A percentile compares a stretch with the other conserved stretches of the same genome.
Evolutionary conservation across 2,113 vertebrate genomes (phyloP).

Genomic region (Dermatemys mawii): DNA sequence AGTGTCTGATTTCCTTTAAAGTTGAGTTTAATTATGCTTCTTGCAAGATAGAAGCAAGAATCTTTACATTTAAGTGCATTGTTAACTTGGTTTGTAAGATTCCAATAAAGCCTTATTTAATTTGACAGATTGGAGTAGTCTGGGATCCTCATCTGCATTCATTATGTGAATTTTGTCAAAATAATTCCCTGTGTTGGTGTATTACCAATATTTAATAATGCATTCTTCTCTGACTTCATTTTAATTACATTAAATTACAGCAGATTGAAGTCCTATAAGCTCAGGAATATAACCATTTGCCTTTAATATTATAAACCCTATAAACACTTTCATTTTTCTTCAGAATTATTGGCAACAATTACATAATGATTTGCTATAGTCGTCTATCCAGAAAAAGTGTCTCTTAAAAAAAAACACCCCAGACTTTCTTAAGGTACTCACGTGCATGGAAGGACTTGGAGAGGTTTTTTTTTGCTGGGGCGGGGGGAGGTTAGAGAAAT

Average conservation of each 20-base stretch:
- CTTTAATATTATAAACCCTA: constrained; percentile 59
- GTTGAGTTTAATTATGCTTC: constrained; percentile 47
- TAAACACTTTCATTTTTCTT: constrained; percentile 75
- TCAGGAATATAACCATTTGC: constrained; percentile 70
- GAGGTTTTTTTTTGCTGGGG: too few relatives aligned
- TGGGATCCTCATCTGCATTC: constrained; percentile 68
- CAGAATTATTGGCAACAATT: constrained; percentile 69
- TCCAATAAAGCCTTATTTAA: constrained; percentile 68
- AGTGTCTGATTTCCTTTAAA: constrained; percentile 38
- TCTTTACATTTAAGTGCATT: constrained; percentile 55
- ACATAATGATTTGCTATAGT: constrained; percentile 57
- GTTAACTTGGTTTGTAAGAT: constrained; percentile 63
- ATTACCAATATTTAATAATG: constrained; percentile 76
- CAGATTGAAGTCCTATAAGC: constrained; percentile 65
- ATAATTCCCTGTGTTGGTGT: constrained; percentile 65
- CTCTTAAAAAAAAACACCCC: constrained; percentile 42
- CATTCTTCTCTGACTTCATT: constrained; percentile 72
- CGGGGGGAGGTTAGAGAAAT: constrained; percentile 53
- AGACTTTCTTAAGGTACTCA: constrained; percentile 57
- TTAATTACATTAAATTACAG: constrained; percentile 76
- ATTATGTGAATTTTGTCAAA: constrained; percentile 79
- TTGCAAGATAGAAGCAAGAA: constrained; percentile 61
- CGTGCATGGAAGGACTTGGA: constrained; percentile 41
- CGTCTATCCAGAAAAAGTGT: constrained; percentile 56
- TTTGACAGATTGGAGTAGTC: constrained; percentile 67